Evolutionary conservation across 2,888 invertebrate species (phyloP).

Genomic region (Drosophila subquinaria): DNA sequence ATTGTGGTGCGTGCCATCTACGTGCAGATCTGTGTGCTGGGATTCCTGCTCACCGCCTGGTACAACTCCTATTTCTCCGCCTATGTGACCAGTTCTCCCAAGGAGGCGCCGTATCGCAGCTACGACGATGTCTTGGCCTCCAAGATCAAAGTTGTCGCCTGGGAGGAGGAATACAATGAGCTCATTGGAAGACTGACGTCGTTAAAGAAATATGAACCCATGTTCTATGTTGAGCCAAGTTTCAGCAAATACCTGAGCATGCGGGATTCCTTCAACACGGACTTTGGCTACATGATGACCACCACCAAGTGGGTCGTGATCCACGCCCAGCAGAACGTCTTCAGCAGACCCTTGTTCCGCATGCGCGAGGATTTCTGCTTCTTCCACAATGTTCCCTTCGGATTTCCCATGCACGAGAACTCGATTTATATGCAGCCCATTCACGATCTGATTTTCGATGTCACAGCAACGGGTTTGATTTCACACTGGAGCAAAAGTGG

Average conservation of each 20-base stretch:
- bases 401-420: conserved; percentile 79
- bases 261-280: conserved; percentile 71
- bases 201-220: conserved; percentile 60
- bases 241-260: conserved; percentile 59
- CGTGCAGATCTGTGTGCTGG: conserved; percentile 77
- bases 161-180: conserved; percentile 66
- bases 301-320: conserved; percentile 72
- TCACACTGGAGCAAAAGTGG: conserved; percentile 62
- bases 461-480: conserved; percentile 62
- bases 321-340: conserved; percentile 77
- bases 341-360: conserved; percentile 75
- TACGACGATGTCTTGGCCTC: conserved; percentile 77
- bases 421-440: conserved; percentile 72
- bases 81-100: conserved; percentile 79
- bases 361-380: conserved; percentile 74
- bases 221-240: conserved; percentile 66
- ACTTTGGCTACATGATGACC: conserved; percentile 73
- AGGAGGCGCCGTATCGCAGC: conserved; percentile 53
- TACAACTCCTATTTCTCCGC: conserved; percentile 82
- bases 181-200: conserved; percentile 43
- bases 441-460: conserved; percentile 64
- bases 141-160: conserved; percentile 61
- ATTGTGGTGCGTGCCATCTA: conserved; percentile 72
- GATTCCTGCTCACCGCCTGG: conserved; percentile 79
- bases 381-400: conserved; percentile 69